phyloP scores from a whole-genome alignment of 2,797 vertebrate genomes.

The Hafferia zeledoni region DNA sequence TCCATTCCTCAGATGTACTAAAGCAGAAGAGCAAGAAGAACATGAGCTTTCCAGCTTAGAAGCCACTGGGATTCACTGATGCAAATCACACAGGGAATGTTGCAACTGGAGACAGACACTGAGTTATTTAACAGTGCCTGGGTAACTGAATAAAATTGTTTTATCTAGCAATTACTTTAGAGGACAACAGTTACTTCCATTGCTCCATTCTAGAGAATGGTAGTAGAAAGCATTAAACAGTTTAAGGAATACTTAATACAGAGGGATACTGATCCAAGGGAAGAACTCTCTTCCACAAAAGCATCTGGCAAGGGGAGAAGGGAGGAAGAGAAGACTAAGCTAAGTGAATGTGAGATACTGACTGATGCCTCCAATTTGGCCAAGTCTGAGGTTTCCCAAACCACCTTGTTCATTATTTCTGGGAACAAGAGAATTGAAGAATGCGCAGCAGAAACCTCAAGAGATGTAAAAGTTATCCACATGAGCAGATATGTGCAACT shows the following conservation, averaged over 20 bases:
- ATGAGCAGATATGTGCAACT: background rate
- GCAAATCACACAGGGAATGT: background rate
- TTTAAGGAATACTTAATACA: background rate
- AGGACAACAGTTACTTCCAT: background rate
- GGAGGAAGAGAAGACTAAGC: background rate
- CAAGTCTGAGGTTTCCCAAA: background rate
- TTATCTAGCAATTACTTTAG: background rate
- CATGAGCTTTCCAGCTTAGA: background rate
- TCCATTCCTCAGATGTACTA: background rate
- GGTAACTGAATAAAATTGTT: background rate
- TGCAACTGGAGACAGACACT: background rate
- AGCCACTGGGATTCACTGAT: background rate
- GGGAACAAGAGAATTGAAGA: background rate
- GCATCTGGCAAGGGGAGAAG: background rate
- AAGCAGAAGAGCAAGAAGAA: background rate
- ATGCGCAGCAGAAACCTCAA: background rate
- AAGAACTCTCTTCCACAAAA: background rate
- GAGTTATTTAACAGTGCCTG: background rate
- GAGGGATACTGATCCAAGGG: background rate
- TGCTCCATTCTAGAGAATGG: background rate
- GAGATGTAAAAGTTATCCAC: background rate
- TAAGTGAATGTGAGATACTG: background rate
- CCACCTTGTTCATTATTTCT: background rate
- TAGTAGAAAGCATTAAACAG: background rate
- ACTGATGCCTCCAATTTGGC: background rate